Conservation (phyloP, 2,113 vertebrate genomes). For the Rhizomys pruinosus region DNA sequence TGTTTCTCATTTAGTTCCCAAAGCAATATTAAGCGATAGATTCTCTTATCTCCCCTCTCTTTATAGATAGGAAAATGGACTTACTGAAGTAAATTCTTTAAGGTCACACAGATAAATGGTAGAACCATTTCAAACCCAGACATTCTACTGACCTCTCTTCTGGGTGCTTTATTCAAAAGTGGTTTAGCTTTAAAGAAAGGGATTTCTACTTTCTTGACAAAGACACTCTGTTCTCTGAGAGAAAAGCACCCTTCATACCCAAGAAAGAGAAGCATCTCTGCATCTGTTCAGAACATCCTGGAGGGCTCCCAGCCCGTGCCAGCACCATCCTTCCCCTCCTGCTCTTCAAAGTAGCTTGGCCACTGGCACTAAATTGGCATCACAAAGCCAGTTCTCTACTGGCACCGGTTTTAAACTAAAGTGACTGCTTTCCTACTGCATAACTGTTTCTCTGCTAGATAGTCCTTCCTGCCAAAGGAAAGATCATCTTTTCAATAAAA, state of each 20-base stretch:
- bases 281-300: slow-evolving; percentile 21
- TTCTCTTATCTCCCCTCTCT: neutral
- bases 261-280: slow-evolving; percentile 12
- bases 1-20: neutral
- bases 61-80: neutral
- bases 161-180: neutral
- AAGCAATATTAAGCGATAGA: neutral
- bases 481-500: slow-evolving; percentile 58
- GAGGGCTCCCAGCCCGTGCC: neutral
- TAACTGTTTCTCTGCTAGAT: slow-evolving; percentile 29
- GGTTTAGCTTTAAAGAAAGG: neutral
- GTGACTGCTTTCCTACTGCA: slow-evolving; percentile 35
- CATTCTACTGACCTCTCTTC: neutral
- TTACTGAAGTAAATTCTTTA: slow-evolving; percentile 12
- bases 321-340: neutral
- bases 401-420: slow-evolving; percentile 39
- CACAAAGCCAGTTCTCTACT: slow-evolving; percentile 56
- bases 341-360: slow-evolving; percentile 41
- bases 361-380: slow-evolving; percentile 53
- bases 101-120: neutral
- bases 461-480: slow-evolving; percentile 59
- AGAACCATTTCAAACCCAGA: neutral
- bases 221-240: neutral
- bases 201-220: neutral
- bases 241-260: slow-evolving; percentile 29